phyloP scores from a whole-genome alignment of 2,113 vertebrate species.

The Scatophagus argus region DNA sequence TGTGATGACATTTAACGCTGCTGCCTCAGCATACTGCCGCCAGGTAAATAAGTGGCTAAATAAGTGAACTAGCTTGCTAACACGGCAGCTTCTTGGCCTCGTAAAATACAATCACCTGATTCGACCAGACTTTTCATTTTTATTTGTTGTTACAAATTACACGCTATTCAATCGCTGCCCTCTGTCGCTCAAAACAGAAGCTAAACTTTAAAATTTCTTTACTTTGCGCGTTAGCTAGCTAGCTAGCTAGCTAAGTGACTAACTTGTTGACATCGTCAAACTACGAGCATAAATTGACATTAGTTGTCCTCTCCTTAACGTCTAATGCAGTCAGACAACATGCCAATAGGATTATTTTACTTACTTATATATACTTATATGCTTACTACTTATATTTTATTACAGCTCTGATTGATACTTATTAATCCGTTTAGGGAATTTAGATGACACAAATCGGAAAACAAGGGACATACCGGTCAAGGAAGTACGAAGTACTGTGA shows the following conservation, averaged over 20 bases:
- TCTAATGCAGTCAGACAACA: too few relatives aligned
- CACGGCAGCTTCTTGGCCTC: constrained; percentile 7
- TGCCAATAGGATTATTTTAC: too few relatives aligned
- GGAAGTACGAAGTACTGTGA: too few relatives aligned
- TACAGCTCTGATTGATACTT: not conserved
- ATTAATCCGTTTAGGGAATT: not conserved
- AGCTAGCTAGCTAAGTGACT: constrained; percentile 4
- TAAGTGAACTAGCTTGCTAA: constrained; percentile 48
- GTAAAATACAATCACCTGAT: not conserved
- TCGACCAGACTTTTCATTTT: too few relatives aligned
- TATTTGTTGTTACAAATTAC: too few relatives aligned
- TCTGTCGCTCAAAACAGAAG: too few relatives aligned
- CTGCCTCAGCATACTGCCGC: constrained; percentile 11
- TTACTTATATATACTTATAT: too few relatives aligned
- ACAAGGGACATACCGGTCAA: not conserved
- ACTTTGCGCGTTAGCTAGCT: not conserved
- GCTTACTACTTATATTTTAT: too few relatives aligned
- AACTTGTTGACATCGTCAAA: not conserved
- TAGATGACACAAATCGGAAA: not conserved
- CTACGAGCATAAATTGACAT: not conserved
- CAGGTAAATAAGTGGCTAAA: constrained; percentile 16
- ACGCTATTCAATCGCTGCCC: not conserved
- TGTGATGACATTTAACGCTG: not conserved
- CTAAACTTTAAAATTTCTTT: not conserved
- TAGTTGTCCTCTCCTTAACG: not conserved